These are phyloP conservation scores for Idris sp. DNA, from an alignment of 1,140 invertebrate genomes.

Conservation along the genomic window DNA sequence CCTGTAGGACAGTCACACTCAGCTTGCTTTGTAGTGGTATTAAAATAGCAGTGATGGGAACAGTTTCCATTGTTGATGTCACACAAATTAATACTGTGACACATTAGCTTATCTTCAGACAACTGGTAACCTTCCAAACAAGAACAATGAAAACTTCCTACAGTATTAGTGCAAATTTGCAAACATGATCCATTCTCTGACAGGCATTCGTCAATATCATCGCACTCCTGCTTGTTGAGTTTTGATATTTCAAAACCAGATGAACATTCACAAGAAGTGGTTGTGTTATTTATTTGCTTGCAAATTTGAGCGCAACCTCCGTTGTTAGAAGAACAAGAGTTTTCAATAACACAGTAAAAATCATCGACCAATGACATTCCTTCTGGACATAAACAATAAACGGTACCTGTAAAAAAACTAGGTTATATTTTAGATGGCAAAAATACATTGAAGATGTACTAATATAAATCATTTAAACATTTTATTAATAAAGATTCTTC, in stretches of 20 bases:
- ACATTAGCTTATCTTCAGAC: constrained; percentile 75
- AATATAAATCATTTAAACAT: too few relatives aligned
- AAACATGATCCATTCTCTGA: constrained; percentile 79
- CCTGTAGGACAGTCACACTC: constrained; percentile 87
- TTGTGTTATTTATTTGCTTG: constrained; percentile 38
- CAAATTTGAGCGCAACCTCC: constrained; percentile 75
- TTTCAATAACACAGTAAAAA: constrained; percentile 45
- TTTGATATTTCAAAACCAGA: constrained; percentile 64
- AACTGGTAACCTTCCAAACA: constrained; percentile 75
- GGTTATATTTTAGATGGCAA: too few relatives aligned
- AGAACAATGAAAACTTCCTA: constrained; percentile 78
- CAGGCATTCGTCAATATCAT: constrained; percentile 78
- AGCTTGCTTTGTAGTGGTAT: constrained; percentile 82
- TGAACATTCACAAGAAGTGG: constrained; percentile 77
- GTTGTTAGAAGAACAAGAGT: constrained; percentile 80
- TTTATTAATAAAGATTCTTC: too few relatives aligned
- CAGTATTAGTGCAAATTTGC: constrained; percentile 79
- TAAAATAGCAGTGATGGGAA: constrained; percentile 79
- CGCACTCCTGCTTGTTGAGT: constrained; percentile 59
- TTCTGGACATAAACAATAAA: constrained; percentile 82
- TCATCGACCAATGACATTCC: constrained; percentile 83
- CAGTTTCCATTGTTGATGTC: constrained; percentile 76
- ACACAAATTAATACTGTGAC: constrained; percentile 70
- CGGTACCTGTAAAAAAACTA: too few relatives aligned
- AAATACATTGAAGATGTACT: too few relatives aligned